Base-by-base conservation (phyloP, 2,797 vertebrate species). In the Urosaurus nigricauda region DNA sequence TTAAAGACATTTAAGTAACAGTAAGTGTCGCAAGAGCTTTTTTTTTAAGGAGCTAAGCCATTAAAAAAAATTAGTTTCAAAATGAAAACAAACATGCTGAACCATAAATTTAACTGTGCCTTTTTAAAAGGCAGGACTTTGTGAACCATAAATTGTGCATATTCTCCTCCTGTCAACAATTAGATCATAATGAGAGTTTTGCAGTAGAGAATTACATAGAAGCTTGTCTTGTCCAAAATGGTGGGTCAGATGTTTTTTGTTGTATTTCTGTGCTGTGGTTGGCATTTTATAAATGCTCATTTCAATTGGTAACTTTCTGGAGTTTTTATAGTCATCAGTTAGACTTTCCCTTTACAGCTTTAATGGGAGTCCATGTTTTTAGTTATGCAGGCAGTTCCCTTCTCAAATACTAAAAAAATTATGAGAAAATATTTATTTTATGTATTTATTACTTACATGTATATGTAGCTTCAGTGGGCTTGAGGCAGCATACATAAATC, bases 81-180 rank as follows among this genome's bases (percentile, higher is more conserved):
- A 86, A 40, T 40, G 71, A 86, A 71, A 86, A 51, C 24, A 13
- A 79, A 43, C 65, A 51, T 2, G 7, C 17, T 40, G 2, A 37
- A 83, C 51, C 32, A 26, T 51, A 74, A 0, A 83, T 26, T 35
- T 77, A 77, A 81, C 84, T 56, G 26, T 0, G 0, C 0, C 51
- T 88, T 93, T 68, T 86, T 68, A 56, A 47, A 83, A 87, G 91
- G 29, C 0, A 3, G 43, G 56, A 7, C 2, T 21, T 79, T 88
- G 83, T 92, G 87, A 85, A 83, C 89, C 88, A 60, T 87, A 85
- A 89, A 43, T 93, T 90, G 78, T 87, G 83, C 70, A 37, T 90
- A 79, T 82, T 71, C 90, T 87, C 88, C 60, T 80, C 78, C 83
- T 74, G 79, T n/a, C 60, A 8, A 5, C 35, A 0, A 51, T 3